Evolutionary conservation across 2,888 invertebrate species (phyloP), one percentile per base, ranked within the genome.

Genomic region (Andrena praecox): DNA sequence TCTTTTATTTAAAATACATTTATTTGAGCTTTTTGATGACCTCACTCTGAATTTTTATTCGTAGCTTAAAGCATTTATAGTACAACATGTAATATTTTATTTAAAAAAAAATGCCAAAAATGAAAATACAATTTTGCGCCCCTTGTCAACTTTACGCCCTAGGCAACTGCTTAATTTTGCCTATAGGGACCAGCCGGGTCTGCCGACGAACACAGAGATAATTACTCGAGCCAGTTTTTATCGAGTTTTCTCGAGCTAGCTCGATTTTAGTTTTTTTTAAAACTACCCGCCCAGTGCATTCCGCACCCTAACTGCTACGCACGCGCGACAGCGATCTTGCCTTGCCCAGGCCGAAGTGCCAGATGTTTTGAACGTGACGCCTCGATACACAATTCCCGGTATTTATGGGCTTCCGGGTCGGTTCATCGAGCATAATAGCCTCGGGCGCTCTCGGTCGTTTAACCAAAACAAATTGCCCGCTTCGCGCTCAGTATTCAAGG

Each of bases 381-480:
- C n/a, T 31, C 24, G 20, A 10, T 35, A 12, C n/a, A 35, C 8
- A 8, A 20, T 35, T 63, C 5, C 24, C 42, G 16, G 24, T 6
- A 24, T 64, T 64, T 42, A 50, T 52, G n/a, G 52, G 20, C 8
- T 16, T 31, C 67, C 20, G 8, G 10, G 20, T 3, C 7, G 67
- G 10, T 20, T 52, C 67, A 7, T 16, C 52, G 52, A 67, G 20
- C 8, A 5, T 8, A 20, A 50, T n/a, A 12, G n/a, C 24, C 20
- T 20, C 6, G 24, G 67, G 27, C 48, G 8, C 5, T 12, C 16
- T 31, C 12, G 20, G 12, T 20, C 50, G 48, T 27, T 52, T 48
- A 67, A 50, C 4, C 29, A 54, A 68, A 68, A 68, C 50, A 54
- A 68, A 54, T 2, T 29, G 10, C 12, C 33, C 29, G 10, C 50